A percentile compares a stretch with the other conserved stretches of the same genome.
These are phyloP conservation scores for Melipona quadrifasciata DNA, from an alignment of 1,140 invertebrate genomes.

Conservation along the genomic window DNA sequence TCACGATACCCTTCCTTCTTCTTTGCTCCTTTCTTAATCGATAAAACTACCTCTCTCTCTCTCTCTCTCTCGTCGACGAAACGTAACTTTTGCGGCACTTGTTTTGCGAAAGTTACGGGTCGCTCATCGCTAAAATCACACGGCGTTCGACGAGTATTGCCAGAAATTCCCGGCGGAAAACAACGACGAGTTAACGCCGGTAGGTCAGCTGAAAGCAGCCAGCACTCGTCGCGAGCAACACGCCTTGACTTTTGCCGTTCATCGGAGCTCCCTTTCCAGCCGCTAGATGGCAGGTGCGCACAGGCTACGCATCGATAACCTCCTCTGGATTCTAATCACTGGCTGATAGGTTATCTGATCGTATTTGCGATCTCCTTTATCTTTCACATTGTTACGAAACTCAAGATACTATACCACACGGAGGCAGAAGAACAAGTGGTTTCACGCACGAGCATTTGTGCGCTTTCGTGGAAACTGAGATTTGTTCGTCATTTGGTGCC, in stretches of 20 bases:
- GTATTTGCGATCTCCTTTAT: neutral
- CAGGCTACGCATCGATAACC: neutral
- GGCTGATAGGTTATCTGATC: neutral
- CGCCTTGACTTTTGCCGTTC: neutral
- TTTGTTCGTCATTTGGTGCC: neutral
- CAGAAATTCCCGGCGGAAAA: conserved; percentile 31
- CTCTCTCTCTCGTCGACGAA: neutral
- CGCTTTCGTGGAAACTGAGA: neutral
- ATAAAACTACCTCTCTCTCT: neutral
- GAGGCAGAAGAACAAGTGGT: neutral
- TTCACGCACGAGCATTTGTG: neutral
- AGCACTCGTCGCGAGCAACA: conserved; percentile 43
- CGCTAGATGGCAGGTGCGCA: conserved; percentile 43
- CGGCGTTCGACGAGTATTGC: neutral
- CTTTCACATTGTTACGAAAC: neutral
- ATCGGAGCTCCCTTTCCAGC: neutral
- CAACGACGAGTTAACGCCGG: conserved; percentile 57
- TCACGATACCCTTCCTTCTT: neutral
- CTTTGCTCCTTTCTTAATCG: no score
- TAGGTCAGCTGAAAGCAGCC: conserved; percentile 46
- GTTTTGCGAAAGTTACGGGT: neutral
- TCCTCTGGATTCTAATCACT: neutral
- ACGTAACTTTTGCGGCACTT: neutral
- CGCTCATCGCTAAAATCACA: neutral
- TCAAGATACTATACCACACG: neutral